Conservation (phyloP, 2,888 invertebrate species). For the Cryptosula pallasiana region DNA sequence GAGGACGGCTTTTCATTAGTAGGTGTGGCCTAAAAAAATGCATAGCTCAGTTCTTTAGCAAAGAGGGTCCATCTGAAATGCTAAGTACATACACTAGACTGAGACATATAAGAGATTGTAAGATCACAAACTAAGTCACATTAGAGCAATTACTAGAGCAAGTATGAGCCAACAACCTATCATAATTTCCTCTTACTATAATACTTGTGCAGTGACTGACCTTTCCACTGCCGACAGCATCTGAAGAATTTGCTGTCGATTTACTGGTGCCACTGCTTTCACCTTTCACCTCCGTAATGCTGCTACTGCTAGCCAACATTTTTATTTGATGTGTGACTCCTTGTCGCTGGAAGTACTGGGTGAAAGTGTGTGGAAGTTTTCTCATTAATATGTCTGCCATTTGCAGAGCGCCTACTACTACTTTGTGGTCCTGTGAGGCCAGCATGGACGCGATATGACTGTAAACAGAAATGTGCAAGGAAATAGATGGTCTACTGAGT, state of each 20-base stretch:
- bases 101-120: no score
- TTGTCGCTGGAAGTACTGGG: constrained; percentile 82
- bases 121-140: no score
- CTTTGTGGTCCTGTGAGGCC: constrained; percentile 90
- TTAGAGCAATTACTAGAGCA: no score
- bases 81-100: no score
- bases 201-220: no score
- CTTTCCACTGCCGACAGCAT: background rate
- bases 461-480: constrained; percentile 29
- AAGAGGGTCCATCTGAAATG: no score
- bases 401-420: constrained; percentile 93
- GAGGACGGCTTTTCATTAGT: no score
- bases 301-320: constrained; percentile 59
- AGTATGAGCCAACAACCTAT: no score
- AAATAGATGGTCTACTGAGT: no score
- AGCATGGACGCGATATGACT: constrained; percentile 98
- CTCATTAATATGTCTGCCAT: constrained; percentile 95
- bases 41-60: no score
- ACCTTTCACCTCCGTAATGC: constrained; percentile 60
- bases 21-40: no score
- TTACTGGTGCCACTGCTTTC: background rate
- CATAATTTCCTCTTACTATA: no score
- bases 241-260: background rate
- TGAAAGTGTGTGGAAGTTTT: constrained; percentile 90
- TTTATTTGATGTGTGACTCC: constrained; percentile 83